phyloP scores from a whole-genome alignment of 1,140 invertebrate genomes.

The Harpegnathos saltator region DNA sequence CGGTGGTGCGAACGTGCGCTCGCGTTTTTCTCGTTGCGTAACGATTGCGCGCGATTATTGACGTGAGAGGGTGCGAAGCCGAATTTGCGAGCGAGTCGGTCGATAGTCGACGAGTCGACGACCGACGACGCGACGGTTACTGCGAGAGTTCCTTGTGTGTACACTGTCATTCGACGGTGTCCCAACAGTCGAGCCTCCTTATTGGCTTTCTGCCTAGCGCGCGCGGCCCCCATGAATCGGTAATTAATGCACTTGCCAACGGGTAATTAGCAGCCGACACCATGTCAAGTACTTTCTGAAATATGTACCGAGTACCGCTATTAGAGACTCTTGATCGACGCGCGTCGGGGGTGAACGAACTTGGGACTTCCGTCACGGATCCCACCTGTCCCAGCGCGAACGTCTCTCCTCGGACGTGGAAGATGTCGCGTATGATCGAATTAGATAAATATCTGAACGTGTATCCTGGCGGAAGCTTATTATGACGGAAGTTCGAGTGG shows the following conservation, averaged over 20 bases:
- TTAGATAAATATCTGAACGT: slow-evolving; percentile 59
- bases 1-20: background rate
- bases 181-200: background rate
- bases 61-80: background rate
- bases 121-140: background rate
- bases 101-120: background rate
- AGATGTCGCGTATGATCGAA: slow-evolving; percentile 48
- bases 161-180: slow-evolving; percentile 15
- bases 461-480: slow-evolving; percentile 44
- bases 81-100: slow-evolving; percentile 5
- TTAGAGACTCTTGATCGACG: slow-evolving; percentile 51
- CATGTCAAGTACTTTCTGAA: slow-evolving; percentile 57
- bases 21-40: background rate
- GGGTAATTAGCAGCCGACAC: slow-evolving; percentile 62
- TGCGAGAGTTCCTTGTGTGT: slow-evolving; percentile 1
- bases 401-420: slow-evolving; percentile 6
- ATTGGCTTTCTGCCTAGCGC: slow-evolving; percentile 8
- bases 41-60: slow-evolving; percentile 1
- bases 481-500: slow-evolving; percentile 49
- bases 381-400: slow-evolving; percentile 26
- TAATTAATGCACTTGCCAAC: slow-evolving; percentile 65
- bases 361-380: background rate
- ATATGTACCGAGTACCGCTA: slow-evolving; percentile 51
- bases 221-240: slow-evolving; percentile 26
- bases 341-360: slow-evolving; percentile 52